These are phyloP conservation scores for Papilio demoleus DNA, from an alignment of 2,888 invertebrate species.

Conservation along the genomic window DNA sequence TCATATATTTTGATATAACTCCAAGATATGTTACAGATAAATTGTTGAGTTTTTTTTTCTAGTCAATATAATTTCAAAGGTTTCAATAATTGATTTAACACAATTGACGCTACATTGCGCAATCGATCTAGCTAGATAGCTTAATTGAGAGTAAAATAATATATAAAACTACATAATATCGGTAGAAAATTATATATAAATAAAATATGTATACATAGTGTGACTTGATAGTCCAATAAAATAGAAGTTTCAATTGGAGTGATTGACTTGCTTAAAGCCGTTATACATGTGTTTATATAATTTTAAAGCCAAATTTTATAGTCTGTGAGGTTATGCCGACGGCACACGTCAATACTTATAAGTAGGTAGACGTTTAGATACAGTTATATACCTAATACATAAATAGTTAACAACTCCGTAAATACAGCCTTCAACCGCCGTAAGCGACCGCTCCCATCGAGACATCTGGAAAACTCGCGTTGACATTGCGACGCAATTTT, in stretches of 20 bases:
- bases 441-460: slow-evolving; percentile 31
- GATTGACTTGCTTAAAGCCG: slow-evolving; percentile 80
- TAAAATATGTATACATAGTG: slow-evolving; percentile 72
- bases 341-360: slow-evolving; percentile 71
- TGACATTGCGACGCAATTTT: not conserved
- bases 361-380: slow-evolving; percentile 76
- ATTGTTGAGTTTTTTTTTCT: slow-evolving; percentile 58
- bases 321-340: slow-evolving; percentile 83
- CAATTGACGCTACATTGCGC: slow-evolving; percentile 37
- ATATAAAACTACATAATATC: slow-evolving; percentile 80
- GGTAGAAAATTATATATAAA: slow-evolving; percentile 78
- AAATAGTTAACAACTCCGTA: slow-evolving; percentile 79
- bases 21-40: slow-evolving; percentile 69
- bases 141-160: slow-evolving; percentile 74
- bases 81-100: slow-evolving; percentile 50
- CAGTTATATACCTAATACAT: slow-evolving; percentile 75
- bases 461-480: not conserved
- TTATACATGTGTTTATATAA: slow-evolving; percentile 75
- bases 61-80: slow-evolving; percentile 48
- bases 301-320: slow-evolving; percentile 84
- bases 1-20: slow-evolving; percentile 47
- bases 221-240: slow-evolving; percentile 57
- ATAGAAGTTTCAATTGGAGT: slow-evolving; percentile 71
- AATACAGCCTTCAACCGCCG: slow-evolving; percentile 67
- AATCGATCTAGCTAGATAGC: slow-evolving; percentile 56